Conservation (phyloP, 2,797 vertebrate genomes). For the Sebastes kiyomatsui region DNA sequence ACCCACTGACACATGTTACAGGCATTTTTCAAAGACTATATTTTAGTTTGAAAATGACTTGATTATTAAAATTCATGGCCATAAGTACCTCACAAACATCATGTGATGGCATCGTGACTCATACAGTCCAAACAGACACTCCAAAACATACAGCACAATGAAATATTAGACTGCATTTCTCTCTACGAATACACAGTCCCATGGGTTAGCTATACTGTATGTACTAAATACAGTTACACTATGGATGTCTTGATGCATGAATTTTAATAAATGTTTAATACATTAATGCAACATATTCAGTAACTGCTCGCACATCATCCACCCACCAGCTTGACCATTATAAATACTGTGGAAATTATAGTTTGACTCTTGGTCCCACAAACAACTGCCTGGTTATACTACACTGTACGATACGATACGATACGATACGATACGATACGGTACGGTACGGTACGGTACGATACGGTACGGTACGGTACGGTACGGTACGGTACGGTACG, state of each 20-base stretch:
- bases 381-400: too few relatives aligned
- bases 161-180: neutral
- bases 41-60: neutral
- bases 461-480: accelerated
- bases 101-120: too few relatives aligned
- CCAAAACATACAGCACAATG: neutral
- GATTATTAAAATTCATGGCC: slow-evolving; percentile 1
- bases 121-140: neutral
- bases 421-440: accelerated
- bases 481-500: too few relatives aligned
- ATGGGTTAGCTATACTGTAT: neutral
- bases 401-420: too few relatives aligned
- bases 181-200: neutral
- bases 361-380: too few relatives aligned
- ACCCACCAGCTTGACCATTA: too few relatives aligned
- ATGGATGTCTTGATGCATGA: too few relatives aligned
- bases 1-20: neutral
- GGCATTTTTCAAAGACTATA: slow-evolving; percentile 4
- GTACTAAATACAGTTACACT: too few relatives aligned
- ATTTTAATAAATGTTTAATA: too few relatives aligned
- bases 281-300: too few relatives aligned
- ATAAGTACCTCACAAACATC: neutral
- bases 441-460: accelerated
- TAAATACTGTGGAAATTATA: too few relatives aligned
- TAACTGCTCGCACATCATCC: too few relatives aligned